Conservation (phyloP, 2,888 invertebrate genomes). For the Cerceris rybyensis region DNA sequence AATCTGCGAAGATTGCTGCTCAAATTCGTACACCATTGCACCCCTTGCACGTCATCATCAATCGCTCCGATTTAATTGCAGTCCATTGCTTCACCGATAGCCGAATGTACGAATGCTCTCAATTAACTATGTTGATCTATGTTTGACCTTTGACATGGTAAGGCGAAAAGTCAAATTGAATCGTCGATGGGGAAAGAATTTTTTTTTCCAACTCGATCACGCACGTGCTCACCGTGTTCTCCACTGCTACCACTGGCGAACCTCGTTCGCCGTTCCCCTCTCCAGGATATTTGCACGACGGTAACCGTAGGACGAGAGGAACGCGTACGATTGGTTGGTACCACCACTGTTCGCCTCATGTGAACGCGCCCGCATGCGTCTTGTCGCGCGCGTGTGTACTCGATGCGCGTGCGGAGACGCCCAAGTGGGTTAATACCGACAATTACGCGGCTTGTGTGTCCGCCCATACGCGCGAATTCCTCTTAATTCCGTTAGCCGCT, state of each 20-base stretch:
- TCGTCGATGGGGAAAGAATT: conserved; percentile 2
- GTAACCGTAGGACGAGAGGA: conserved; percentile 50
- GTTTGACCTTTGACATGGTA: neutral
- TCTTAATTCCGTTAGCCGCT: conserved; percentile 67
- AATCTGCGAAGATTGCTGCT: too few relatives aligned
- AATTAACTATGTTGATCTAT: too few relatives aligned
- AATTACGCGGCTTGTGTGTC: conserved; percentile 71
- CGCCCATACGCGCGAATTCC: conserved; percentile 65
- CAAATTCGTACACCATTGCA: too few relatives aligned
- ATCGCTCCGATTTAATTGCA: too few relatives aligned
- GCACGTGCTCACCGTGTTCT: conserved; percentile 39
- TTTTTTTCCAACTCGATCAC: conserved; percentile 33
- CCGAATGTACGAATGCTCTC: too few relatives aligned
- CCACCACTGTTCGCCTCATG: conserved; percentile 44
- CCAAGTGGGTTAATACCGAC: conserved; percentile 77
- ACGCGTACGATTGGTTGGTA: conserved; percentile 60
- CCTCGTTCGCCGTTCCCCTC: conserved; percentile 44
- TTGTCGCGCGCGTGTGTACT: conserved; percentile 49
- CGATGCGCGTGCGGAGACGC: conserved; percentile 71
- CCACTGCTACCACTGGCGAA: conserved; percentile 22
- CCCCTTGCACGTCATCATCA: too few relatives aligned
- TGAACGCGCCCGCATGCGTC: conserved; percentile 50
- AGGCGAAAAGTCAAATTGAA: neutral
- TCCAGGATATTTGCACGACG: conserved; percentile 36
- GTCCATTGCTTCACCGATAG: too few relatives aligned